Base-by-base conservation (phyloP, 2,113 vertebrate genomes). In the Menidia beryllina region DNA sequence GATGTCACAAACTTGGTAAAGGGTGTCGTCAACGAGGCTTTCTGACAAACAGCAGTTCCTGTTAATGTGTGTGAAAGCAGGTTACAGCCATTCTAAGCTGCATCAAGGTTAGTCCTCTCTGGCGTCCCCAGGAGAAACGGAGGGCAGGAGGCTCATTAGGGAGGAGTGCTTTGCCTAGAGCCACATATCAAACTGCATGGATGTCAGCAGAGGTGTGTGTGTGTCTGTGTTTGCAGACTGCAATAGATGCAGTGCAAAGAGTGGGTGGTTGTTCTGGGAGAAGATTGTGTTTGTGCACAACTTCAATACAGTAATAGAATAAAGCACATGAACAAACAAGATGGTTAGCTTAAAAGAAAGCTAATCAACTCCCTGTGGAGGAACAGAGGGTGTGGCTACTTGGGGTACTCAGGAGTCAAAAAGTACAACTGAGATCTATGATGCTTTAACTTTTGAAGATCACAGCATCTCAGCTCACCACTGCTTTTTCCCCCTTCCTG, bases 91-190 rank as follows among this genome's bases (percentile, higher is more conserved):
- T 75, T 78, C 66, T 49, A 39, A 66, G 55, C 80, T 63, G 77
- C 81, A 81, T 71, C 76, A 88, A 90, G 87, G 85, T 90, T 89
- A 85, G 66, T 74, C 83, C 78, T 80, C 62, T 64, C 74, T 78
- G 47, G 13, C 53, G 83, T 87, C 69, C 71, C 74, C 72, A 41
- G 66, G 72, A 84, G 82, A 82, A 72, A 84, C 61, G 36, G 82
- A 87, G 83, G 86, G 84, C 84, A 90, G 71, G 72, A 86, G 83
- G 72, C 87, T 91, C 89, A 89, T 92, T 89, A 91, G 78, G 69
- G 69, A 74, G 80, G 85, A 89, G 83, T 83, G 86, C 61, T 84
- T 81, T 66, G 83, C 90, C 82, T 77, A 72, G 54, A 84, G 87
- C 77, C 81, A 84, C 79, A 70, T 86, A 88, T 88, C 84, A 88